A percentile compares a stretch with the other conserved stretches of the same genome.
These are phyloP conservation scores for Tenthredo notha DNA, from an alignment of 2,888 invertebrate genomes.

Conservation along the genomic window DNA sequence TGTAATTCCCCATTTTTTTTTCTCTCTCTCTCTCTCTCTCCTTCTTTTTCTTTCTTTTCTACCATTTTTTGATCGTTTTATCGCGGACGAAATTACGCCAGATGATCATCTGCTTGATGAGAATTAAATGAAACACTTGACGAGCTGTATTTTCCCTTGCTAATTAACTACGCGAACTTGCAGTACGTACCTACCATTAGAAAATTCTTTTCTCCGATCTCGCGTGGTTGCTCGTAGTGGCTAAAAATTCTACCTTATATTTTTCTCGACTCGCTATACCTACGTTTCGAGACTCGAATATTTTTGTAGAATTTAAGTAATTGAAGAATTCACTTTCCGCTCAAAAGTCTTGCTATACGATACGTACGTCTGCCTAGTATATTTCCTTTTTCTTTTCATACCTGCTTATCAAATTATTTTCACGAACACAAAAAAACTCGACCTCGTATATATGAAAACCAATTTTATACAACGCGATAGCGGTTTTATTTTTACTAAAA, in stretches of 20 bases:
- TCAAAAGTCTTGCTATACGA: not conserved
- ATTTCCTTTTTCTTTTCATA: not conserved
- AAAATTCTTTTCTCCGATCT: not conserved
- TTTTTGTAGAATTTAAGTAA: not conserved
- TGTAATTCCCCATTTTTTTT: conserved; percentile 10
- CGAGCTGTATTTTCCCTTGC: conserved; percentile 36
- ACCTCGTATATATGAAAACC: not conserved
- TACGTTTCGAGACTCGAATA: not conserved
- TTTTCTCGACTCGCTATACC: not conserved
- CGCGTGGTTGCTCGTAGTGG: not conserved
- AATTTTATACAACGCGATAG: not conserved
- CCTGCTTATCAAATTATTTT: not conserved
- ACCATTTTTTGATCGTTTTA: conserved; percentile 50
- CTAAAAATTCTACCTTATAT: not conserved
- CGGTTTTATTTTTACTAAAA: not conserved
- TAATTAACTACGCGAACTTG: conserved; percentile 12
- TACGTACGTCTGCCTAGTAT: not conserved
- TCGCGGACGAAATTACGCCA: conserved; percentile 11
- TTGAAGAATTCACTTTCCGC: not conserved
- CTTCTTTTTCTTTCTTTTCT: conserved; percentile 52
- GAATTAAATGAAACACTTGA: conserved; percentile 35
- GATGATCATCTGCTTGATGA: conserved; percentile 38
- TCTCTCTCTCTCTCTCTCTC: conserved; percentile 47
- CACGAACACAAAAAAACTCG: not conserved
- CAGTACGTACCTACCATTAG: not conserved